Evolutionary conservation across 2,888 invertebrate species (phyloP), one percentile per base, ranked within the genome.

Genomic region (Petrophora chlorosata): DNA sequence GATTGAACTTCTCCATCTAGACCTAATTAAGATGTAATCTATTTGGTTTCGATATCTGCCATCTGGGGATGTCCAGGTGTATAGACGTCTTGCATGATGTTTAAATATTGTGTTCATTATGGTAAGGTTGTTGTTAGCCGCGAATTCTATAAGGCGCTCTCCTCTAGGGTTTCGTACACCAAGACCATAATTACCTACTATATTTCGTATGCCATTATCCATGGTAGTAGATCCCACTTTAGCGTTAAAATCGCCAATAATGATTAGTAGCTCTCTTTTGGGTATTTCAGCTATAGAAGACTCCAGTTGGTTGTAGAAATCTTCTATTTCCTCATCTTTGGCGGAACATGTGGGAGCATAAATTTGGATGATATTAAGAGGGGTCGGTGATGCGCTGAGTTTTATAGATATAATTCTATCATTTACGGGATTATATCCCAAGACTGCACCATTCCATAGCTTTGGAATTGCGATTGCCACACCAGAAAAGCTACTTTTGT

Each of bases 141-240:
- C n/a, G n/a, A n/a, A n/a, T 16, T 54, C 28, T n/a, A 58, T 12
- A 0, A 54, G 26, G 0, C 53, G 25, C 12, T 53, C 47, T n/a
- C 62, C 62, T 25, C 47, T 29, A 0, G 56, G 53, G 29, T 63
- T 63, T 3, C 59, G 36, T 5, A 3, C 4, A 2, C 59, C 57
- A 1, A 58, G 29, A 0, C 61, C 57, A 16, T 45, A 50, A 16
- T 22, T 15, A 0, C 52, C 57, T 5, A 53, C 47, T 7, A 47
- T 22, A 5, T 38, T 33, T 4, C 34, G 29, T 9, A 44, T 8
- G 29, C 32, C 32, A 3, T 1, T 2, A 17, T 51, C 40, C 3
- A 19, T 30, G 8, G 2, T 32, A 5, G 49, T 26, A 9, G 9
- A 34, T 14, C 57, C 57, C 5, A 60, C 29, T 33, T 59, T 59